Base-by-base conservation (phyloP, 2,113 vertebrate genomes). In the Pelecanus crispus region DNA sequence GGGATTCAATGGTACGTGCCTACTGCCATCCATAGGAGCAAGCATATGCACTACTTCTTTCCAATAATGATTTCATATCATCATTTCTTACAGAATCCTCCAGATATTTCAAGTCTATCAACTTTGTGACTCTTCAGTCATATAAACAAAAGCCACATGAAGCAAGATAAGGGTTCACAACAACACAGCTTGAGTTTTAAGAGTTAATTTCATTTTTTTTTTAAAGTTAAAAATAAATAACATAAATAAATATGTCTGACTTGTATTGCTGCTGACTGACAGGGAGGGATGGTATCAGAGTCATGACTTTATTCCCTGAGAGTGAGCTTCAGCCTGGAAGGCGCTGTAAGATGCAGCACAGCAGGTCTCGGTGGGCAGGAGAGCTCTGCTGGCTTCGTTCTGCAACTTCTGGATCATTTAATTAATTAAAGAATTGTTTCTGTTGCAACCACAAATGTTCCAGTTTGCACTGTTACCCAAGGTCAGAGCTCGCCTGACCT, bases 401-500 rank as follows among this genome's bases (percentile, higher is more conserved):
- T 65, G 65, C 63, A 74, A 86, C 49, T 94, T 81, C 78, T 80
- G 89, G 16, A 75, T 82, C 13, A 1, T 65, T 85, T 32, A 56
- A 75, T 94, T 94, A 90, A 92, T 94, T 96, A 59, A 92, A 92
- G 15, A 45, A 89, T 85, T 32, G 42, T 92, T 94, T 95, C 86
- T 95, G 25, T 89, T 94, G 89, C 78, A 68, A 85, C 72, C 12
- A 38, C 81, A 95, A 94, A 85, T 66, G 92, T 87, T 88, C 89
- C 86, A 70, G 74, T 95, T 92, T 88, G 89, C 29, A 22, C 44
- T 75, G 86, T 80, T 92, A 85, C 77, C 79, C 73, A 66, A 79
- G 89, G 94, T 95, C 94, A 80, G 81, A 92, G 90, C 84, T 85
- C 7, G 44, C 89, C 86, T 95, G 96, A 96, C 93, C 92, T 95